Conservation (phyloP, 2,113 vertebrate genomes). For the Rhynchomys soricoides region DNA sequence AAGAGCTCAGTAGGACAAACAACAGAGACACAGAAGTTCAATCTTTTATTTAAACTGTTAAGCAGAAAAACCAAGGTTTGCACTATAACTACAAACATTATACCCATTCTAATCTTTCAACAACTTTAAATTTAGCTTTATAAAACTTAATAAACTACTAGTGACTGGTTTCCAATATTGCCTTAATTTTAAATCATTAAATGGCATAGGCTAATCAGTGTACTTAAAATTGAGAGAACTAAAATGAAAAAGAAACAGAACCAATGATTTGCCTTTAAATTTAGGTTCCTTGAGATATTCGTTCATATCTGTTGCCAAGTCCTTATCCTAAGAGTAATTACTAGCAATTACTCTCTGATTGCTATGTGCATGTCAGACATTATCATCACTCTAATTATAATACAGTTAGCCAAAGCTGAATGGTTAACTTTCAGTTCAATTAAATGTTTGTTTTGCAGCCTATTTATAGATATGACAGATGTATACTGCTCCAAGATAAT, state of each 20-base stretch:
- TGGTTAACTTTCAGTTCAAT: slow-evolving; percentile 74
- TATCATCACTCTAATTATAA: slow-evolving; percentile 78
- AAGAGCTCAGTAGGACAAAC: not conserved
- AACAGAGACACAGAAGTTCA: slow-evolving; percentile 31
- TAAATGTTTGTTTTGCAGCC: slow-evolving; percentile 72
- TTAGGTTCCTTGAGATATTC: slow-evolving; percentile 58
- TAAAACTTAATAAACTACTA: slow-evolving; percentile 37
- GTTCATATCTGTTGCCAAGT: slow-evolving; percentile 62
- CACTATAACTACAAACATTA: slow-evolving; percentile 28
- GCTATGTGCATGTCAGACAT: slow-evolving; percentile 72
- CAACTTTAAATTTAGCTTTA: not conserved
- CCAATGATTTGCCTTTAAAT: slow-evolving; percentile 68
- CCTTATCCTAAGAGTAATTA: slow-evolving; percentile 76
- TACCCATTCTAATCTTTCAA: not conserved
- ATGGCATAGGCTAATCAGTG: not conserved
- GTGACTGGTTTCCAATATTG: slow-evolving; percentile 21
- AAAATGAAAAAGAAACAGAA: not conserved
- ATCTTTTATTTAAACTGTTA: slow-evolving; percentile 21
- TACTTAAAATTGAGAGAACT: slow-evolving; percentile 24
- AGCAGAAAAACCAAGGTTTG: slow-evolving; percentile 35
- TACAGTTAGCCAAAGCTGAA: slow-evolving; percentile 76
- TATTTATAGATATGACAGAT: slow-evolving; percentile 79
- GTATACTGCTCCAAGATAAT: slow-evolving; percentile 69
- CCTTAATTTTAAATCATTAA: slow-evolving; percentile 51
- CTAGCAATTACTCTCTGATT: slow-evolving; percentile 75